These are phyloP conservation scores for Hipposideros armiger DNA, from an alignment of 2,113 vertebrate species.

Conservation along the genomic window DNA sequence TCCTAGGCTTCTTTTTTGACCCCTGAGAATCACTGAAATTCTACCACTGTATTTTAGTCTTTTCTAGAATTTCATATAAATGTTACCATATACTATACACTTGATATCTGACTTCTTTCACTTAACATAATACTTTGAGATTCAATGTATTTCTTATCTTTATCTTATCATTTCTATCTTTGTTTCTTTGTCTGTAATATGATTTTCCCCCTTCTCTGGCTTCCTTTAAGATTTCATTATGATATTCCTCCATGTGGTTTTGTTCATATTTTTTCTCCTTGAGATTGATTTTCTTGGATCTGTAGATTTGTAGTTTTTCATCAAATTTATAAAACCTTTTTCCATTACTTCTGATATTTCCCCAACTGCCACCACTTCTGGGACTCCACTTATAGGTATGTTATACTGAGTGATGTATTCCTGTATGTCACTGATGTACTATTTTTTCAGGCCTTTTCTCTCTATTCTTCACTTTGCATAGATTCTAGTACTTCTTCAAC, in stretches of 20 bases:
- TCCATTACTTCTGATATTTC: background rate
- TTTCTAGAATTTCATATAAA: constrained; percentile 47
- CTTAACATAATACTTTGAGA: background rate
- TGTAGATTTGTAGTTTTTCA: background rate
- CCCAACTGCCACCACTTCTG: background rate
- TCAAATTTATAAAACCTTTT: background rate
- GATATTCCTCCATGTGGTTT: background rate
- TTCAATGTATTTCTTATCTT: background rate
- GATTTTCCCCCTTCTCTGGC: background rate
- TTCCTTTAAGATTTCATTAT: constrained; percentile 4
- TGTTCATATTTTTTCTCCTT: background rate
- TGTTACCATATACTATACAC: background rate
- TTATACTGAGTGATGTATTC: background rate
- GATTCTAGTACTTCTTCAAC: background rate
- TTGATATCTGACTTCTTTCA: background rate
- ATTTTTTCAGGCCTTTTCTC: background rate
- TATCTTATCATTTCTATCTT: background rate
- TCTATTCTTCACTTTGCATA: background rate
- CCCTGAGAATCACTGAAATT: constrained; percentile 2
- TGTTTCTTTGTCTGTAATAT: constrained; percentile 15
- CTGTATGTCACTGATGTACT: background rate
- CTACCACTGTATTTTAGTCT: background rate
- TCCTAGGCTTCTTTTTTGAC: background rate
- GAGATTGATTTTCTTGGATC: background rate
- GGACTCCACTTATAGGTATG: background rate